Base-by-base conservation (phyloP, 2,888 invertebrate species). In the Cyrtodaria siliqua region DNA sequence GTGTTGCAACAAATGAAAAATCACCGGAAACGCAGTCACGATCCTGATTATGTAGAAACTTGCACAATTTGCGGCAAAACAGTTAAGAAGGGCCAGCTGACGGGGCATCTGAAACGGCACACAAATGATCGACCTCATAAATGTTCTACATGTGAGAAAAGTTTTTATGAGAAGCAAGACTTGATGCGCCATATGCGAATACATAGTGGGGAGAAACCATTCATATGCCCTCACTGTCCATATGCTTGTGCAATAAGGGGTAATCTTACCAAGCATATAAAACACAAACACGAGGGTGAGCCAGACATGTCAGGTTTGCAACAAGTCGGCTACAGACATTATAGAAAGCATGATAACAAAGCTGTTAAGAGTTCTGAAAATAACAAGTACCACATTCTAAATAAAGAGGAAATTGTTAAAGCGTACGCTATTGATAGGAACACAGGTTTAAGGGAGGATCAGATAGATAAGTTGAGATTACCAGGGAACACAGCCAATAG, bases 161-260 rank as follows among this genome's bases (percentile, higher is more conserved):
- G 42, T 29, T 73, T 73, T 50, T 56, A 60, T 33, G 55, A 62
- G 8, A 73, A 67, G 24, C 61, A 73, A 55, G 67, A 67, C 40
- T 53, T 67, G 20, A 33, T 38, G 3, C 20, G 67, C 2, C 73
- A 73, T 56, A 12, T 56, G 9, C 49, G 64, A 23, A 67, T 73
- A 12, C 73, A 73, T 42, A 44, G 59, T 20, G 73, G 73, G 1
- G 73, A 73, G n/a, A 73, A 56, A n/a, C 73, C 73, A 38, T 61
- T 56, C 47, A 61, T 57, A 23, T 73, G 73, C 33, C 40, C 55
- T 23, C 29, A 56, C 18, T 73, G 73, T 62, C 2, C 38, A 16
- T 73, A 73, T 42, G 23, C 57, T n/a, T 67, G 61, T 40, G 50
- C 73, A 12, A 55, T 61, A 4, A 67, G 61, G 23, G 67, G 73